phyloP scores from a whole-genome alignment of 23 tunicate species.

The Ascidia mentula region DNA sequence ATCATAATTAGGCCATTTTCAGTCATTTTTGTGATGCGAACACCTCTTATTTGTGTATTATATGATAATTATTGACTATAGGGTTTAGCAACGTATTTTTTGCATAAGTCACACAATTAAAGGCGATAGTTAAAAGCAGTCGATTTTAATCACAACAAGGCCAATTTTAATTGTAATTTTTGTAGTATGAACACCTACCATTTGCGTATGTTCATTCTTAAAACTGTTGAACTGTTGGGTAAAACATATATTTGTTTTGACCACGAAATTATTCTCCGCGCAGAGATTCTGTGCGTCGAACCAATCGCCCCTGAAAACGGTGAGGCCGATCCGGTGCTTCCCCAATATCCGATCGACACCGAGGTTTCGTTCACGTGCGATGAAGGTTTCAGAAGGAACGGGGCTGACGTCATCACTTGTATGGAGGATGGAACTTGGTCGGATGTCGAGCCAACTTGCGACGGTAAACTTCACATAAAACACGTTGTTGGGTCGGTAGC shows the following conservation, averaged over 20 bases:
- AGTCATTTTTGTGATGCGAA: too few relatives aligned
- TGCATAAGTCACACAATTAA: too few relatives aligned
- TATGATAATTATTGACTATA: too few relatives aligned
- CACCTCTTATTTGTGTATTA: too few relatives aligned
- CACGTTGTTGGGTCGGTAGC: neutral
- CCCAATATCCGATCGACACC: constrained; percentile 13
- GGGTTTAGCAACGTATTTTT: too few relatives aligned
- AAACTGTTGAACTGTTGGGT: too few relatives aligned
- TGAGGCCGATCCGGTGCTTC: neutral
- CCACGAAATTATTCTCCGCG: neutral
- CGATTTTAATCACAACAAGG: too few relatives aligned
- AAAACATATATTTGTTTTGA: neutral
- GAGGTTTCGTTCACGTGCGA: constrained; percentile 5
- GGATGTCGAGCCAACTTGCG: constrained; percentile 32
- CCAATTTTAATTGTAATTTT: too few relatives aligned
- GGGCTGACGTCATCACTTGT: constrained; percentile 9
- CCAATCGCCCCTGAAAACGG: constrained; percentile 22
- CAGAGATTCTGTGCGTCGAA: constrained; percentile 17
- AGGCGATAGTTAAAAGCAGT: too few relatives aligned
- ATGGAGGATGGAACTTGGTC: neutral
- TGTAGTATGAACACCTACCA: too few relatives aligned
- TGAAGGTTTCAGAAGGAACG: constrained; percentile 15
- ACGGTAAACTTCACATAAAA: constrained; percentile 4
- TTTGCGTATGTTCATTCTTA: too few relatives aligned
- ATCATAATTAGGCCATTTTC: too few relatives aligned